These are phyloP conservation scores for Loripinus fragilis DNA, from an alignment of 2,888 invertebrate genomes.

Conservation along the genomic window DNA sequence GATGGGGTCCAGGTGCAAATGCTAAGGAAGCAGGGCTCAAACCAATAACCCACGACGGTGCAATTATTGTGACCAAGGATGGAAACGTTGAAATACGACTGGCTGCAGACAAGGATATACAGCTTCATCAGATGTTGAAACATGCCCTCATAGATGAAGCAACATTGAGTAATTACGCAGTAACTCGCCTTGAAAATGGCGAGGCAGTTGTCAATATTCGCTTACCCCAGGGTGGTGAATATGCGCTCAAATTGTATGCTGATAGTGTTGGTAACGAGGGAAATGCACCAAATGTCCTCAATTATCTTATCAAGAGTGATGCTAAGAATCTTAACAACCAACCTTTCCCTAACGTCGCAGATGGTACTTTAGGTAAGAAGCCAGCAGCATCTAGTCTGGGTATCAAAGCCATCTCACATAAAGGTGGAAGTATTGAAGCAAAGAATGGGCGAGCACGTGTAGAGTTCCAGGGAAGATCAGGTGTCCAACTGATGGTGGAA, in stretches of 20 bases:
- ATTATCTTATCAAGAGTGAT: conserved; percentile 78
- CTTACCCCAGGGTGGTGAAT: conserved; percentile 77
- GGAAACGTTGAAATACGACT: conserved; percentile 78
- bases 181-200: conserved; percentile 73
- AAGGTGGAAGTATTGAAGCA: conserved; percentile 65
- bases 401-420: conserved; percentile 72
- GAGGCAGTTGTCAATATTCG: conserved; percentile 77
- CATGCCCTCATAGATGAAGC: conserved; percentile 77
- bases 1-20: conserved; percentile 80
- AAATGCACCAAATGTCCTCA: conserved; percentile 78
- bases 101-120: conserved; percentile 70
- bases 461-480: conserved; percentile 71
- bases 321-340: conserved; percentile 63
- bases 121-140: conserved; percentile 76
- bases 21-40: conserved; percentile 75
- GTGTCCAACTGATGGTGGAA: conserved; percentile 77
- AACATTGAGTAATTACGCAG: conserved; percentile 76
- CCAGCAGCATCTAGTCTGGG: conserved; percentile 68
- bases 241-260: conserved; percentile 80
- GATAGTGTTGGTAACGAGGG: conserved; percentile 75
- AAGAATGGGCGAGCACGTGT: conserved; percentile 69
- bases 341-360: conserved; percentile 78
- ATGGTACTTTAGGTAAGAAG: conserved; percentile 71
- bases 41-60: conserved; percentile 76
- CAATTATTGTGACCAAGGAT: conserved; percentile 77